Evolutionary conservation across 2,113 vertebrate genomes (phyloP), one percentile per base, ranked within the genome.

Genomic region (Pterocles gutturalis): DNA sequence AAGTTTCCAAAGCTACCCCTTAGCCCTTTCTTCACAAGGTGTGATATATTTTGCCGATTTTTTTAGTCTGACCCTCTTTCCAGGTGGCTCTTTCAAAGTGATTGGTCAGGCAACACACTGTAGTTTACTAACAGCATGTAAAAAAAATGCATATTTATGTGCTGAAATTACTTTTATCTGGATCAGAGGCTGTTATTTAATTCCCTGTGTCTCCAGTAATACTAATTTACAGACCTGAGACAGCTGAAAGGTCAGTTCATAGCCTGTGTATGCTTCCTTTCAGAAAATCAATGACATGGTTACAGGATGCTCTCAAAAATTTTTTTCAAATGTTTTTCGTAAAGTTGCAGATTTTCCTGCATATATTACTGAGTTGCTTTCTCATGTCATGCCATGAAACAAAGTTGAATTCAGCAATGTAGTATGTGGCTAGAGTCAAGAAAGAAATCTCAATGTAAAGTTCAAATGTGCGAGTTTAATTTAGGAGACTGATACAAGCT

Each of bases 141-240:
- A 70, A 90, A 72, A 90, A 95, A 91, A 91, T 34, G 8, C 0
- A 0, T 77, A 31, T 96, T 95, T 91, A 58, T 72, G 54, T 85
- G 28, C 34, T 88, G 64, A 90, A 91, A 85, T 84, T 28, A 64
- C 76, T 86, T 97, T 91, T 86, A 19, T 93, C 36, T 80, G 48
- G 31, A 83, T 94, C 64, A 69, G 78, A 93, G 67, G 48, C 71
- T 69, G 38, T 86, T 94, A 80, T 28, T 94, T 96, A 81, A 83
- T 91, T 90, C 78, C 34, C 6, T 38, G 5, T 86, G 12, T 81
- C 43, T 80, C 34, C 17, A 5, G 48, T 70, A 91, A 60, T 53
- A 70, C 24, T 90, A 82, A 84, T 11, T 92, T 72, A 46, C 13
- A 19, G 61, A 87, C 36, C 57, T 89, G 69, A 17, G 48, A 83